Evolutionary conservation across 1,140 invertebrate genomes (phyloP).

Genomic region (Orius laevigatus): DNA sequence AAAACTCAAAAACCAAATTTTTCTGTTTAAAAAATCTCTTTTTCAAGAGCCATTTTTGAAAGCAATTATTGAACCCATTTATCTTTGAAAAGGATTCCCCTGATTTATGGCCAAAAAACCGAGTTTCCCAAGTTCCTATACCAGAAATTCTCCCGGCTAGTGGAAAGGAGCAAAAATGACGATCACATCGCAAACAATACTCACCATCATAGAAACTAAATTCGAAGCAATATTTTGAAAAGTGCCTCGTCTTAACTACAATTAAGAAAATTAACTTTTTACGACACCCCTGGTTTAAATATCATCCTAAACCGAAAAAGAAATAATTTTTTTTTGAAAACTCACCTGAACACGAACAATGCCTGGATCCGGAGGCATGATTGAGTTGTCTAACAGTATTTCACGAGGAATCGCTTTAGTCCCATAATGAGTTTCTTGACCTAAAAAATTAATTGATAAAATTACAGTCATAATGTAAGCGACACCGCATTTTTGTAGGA

Average conservation of each 20-base stretch:
- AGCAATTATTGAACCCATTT: too few species aligned
- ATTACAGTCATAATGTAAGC: background rate
- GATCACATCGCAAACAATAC: too few species aligned
- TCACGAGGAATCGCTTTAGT: conserved; percentile 60
- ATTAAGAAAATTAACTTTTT: background rate
- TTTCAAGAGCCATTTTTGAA: too few species aligned
- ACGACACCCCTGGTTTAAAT: background rate
- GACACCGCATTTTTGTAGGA: background rate
- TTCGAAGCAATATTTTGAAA: too few species aligned
- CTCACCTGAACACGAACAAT: conserved; percentile 48
- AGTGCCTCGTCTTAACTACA: too few species aligned
- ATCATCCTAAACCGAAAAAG: too few species aligned
- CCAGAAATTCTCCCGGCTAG: background rate
- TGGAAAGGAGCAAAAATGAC: background rate
- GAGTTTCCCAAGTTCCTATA: too few species aligned
- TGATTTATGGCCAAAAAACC: too few species aligned
- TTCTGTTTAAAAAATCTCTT: too few species aligned
- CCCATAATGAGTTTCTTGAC: conserved; percentile 52
- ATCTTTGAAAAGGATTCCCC: too few species aligned
- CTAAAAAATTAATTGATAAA: conserved; percentile 22
- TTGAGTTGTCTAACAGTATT: conserved; percentile 65
- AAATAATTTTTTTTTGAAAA: conserved; percentile 5
- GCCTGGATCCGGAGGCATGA: conserved; percentile 50
- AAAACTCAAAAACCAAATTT: too few species aligned
- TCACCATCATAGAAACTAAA: too few species aligned